Percentiles rank a stretch among this genome's conserved stretches.
Evolutionary conservation across 2,888 invertebrate genomes (phyloP).

Genomic region (Meteorus cinctellus): DNA sequence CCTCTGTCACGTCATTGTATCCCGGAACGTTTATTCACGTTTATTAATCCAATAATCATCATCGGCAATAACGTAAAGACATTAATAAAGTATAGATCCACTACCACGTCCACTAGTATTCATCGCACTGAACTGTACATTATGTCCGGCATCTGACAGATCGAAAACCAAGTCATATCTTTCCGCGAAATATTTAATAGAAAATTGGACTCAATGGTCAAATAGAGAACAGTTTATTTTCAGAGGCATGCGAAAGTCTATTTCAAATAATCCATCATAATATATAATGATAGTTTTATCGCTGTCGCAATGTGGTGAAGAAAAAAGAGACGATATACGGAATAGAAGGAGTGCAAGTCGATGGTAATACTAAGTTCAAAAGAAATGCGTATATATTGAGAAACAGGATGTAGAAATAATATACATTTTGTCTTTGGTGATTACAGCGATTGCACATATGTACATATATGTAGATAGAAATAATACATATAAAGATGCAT

Average conservation of each 20-base stretch:
- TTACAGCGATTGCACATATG: slow-evolving; percentile 44
- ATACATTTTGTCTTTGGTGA: slow-evolving; percentile 59
- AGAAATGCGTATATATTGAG: slow-evolving; percentile 59
- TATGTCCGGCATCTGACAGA: background rate
- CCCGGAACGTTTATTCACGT: background rate
- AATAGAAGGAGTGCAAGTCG: slow-evolving; percentile 17
- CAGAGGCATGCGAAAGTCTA: background rate
- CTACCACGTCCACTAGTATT: background rate
- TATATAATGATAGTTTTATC: slow-evolving; percentile 1
- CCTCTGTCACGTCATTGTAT: background rate
- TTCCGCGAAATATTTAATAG: background rate
- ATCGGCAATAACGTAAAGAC: background rate
- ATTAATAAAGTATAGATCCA: background rate
- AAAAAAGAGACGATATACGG: slow-evolving; percentile 16
- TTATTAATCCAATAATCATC: background rate
- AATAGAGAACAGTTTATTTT: background rate
- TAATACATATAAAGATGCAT: background rate
- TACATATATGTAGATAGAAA: slow-evolving; percentile 15
- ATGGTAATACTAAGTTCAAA: slow-evolving; percentile 45
- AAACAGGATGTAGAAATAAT: slow-evolving; percentile 67
- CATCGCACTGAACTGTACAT: background rate
- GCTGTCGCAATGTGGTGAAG: background rate
- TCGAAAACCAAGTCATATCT: background rate
- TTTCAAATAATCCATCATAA: slow-evolving; percentile 2
- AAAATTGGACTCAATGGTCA: background rate